Conservation (phyloP, 2,797 vertebrate genomes). For the Xerus rutilus region DNA sequence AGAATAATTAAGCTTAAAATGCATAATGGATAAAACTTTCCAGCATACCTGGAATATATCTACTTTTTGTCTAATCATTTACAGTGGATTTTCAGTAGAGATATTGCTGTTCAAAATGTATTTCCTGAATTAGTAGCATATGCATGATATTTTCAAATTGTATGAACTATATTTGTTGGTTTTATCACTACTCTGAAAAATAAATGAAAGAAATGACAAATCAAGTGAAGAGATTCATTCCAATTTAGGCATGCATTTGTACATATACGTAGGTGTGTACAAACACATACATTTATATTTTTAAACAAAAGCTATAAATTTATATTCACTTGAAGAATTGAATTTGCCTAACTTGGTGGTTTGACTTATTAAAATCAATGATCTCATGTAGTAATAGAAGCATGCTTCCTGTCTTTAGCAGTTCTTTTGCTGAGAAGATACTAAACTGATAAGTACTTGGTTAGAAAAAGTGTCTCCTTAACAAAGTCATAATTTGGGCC, state of each 20-base stretch:
- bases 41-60: conserved; percentile 53
- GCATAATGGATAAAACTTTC: conserved; percentile 80
- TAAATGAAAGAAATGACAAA: conserved; percentile 47
- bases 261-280: conserved; percentile 19
- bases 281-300: conserved; percentile 54
- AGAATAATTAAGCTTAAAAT: conserved; percentile 64
- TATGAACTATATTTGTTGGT: conserved; percentile 35
- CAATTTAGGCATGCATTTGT: conserved; percentile 15
- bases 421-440: conserved; percentile 66
- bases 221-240: conserved; percentile 39
- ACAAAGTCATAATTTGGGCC: conserved; percentile 32
- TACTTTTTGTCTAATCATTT: conserved; percentile 55
- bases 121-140: conserved; percentile 61
- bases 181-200: conserved; percentile 64
- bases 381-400: conserved; percentile 14
- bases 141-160: conserved; percentile 43
- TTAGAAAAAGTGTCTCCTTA: conserved; percentile 57
- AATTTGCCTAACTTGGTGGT: conserved; percentile 37
- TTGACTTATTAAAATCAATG: conserved; percentile 51
- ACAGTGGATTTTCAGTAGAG: conserved; percentile 51
- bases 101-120: conserved; percentile 42
- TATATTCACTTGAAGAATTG: conserved; percentile 49
- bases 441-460: conserved; percentile 22
- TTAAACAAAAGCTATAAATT: conserved; percentile 56
- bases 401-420: conserved; percentile 46